phyloP scores from a whole-genome alignment of 2,797 vertebrate species.

The Limnodromus scolopaceus region DNA sequence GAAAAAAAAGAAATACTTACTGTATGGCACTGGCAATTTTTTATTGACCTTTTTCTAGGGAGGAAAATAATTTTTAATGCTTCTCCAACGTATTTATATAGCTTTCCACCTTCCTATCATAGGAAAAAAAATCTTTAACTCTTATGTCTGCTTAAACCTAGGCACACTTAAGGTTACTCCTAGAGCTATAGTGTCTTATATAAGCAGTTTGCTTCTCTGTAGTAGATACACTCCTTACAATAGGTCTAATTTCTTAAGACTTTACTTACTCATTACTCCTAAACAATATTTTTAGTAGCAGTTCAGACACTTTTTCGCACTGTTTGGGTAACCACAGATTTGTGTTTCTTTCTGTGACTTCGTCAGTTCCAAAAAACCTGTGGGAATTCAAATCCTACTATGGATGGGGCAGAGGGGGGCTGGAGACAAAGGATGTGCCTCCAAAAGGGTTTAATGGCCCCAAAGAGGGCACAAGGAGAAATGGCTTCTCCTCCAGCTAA shows the following conservation, averaged over 20 bases:
- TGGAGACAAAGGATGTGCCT: neutral
- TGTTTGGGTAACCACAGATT: neutral
- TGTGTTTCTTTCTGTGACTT: neutral
- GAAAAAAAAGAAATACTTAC: neutral
- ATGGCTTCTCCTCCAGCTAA: constrained; percentile 21
- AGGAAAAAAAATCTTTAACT: neutral
- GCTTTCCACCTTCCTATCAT: neutral
- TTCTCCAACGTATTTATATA: neutral
- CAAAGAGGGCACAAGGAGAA: neutral
- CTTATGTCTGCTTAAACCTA: neutral
- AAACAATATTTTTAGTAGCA: neutral
- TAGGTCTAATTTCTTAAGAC: neutral
- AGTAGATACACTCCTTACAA: neutral
- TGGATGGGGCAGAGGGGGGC: neutral
- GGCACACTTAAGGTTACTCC: neutral
- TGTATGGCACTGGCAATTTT: neutral
- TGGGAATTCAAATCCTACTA: neutral
- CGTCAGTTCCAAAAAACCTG: neutral
- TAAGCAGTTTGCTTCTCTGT: neutral
- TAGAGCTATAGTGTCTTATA: neutral
- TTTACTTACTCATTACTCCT: neutral
- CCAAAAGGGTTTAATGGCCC: neutral
- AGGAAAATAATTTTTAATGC: neutral
- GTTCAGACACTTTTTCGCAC: neutral
- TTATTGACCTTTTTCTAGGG: neutral